Evolutionary conservation across 2,888 invertebrate genomes (phyloP).

Genomic region (Ornithoptera alexandrae): DNA sequence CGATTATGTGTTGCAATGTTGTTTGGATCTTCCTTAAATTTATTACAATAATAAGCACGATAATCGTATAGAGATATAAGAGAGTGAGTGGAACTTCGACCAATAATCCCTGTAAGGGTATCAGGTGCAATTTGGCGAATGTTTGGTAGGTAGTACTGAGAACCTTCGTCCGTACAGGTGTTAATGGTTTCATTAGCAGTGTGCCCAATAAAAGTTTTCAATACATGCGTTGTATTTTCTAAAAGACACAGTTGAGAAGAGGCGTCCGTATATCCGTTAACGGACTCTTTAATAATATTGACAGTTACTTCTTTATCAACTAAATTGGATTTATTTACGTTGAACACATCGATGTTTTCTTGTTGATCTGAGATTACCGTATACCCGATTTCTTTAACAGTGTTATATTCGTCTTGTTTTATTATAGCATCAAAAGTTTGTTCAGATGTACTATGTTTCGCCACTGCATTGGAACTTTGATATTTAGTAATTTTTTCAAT

Average conservation of each 20-base stretch:
- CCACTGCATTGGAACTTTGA: constrained; percentile 27
- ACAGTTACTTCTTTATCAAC: constrained; percentile 58
- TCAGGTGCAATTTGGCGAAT: constrained; percentile 38
- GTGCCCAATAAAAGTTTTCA: background rate
- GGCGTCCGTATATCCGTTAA: constrained; percentile 49
- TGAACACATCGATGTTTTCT: constrained; percentile 12
- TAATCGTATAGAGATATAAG: constrained; percentile 44
- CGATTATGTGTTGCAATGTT: background rate
- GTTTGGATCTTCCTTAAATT: constrained; percentile 35
- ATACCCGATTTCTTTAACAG: constrained; percentile 11
- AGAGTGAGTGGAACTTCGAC: constrained; percentile 48
- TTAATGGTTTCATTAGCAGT: background rate
- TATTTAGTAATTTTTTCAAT: constrained; percentile 60
- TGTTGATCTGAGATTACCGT: constrained; percentile 12
- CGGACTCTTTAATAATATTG: constrained; percentile 40
- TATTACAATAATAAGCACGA: constrained; percentile 37
- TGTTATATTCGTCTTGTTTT: background rate
- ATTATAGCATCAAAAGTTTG: background rate
- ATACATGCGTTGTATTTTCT: background rate
- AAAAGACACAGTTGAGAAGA: constrained; percentile 45
- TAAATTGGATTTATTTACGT: constrained; percentile 33
- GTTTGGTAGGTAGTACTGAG: constrained; percentile 1
- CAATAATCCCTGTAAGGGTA: constrained; percentile 45
- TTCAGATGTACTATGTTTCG: background rate
- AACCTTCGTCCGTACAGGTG: background rate